A percentile compares a stretch with the other conserved stretches of the same genome.
Evolutionary conservation across 2,797 vertebrate genomes (phyloP).

Genomic region (Microchirus variegatus): DNA sequence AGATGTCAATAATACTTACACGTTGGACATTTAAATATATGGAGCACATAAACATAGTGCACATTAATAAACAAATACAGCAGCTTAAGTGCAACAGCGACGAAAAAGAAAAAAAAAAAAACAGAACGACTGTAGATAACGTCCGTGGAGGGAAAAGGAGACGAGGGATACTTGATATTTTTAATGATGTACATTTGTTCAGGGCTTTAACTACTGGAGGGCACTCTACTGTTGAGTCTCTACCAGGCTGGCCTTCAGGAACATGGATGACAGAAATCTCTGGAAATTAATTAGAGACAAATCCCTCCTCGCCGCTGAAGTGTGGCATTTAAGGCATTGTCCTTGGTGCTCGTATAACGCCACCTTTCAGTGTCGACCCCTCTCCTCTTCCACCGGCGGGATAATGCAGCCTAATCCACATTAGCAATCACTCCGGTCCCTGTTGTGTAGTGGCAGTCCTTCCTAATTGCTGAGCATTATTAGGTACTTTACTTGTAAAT

Average conservation of each 20-base stretch:
- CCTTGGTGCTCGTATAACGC: slow-evolving; percentile 76
- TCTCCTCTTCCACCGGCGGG: slow-evolving; percentile 62
- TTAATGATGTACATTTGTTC: slow-evolving; percentile 75
- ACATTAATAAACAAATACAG: slow-evolving; percentile 13
- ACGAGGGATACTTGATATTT: slow-evolving; percentile 74
- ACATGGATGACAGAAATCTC: slow-evolving; percentile 72
- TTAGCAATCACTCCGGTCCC: slow-evolving; percentile 77
- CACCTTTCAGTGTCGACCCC: slow-evolving; percentile 76
- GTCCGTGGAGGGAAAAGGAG: slow-evolving; percentile 39
- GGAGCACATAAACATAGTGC: not conserved
- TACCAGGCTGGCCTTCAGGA: slow-evolving; percentile 70
- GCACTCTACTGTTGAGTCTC: slow-evolving; percentile 63
- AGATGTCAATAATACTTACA: no score
- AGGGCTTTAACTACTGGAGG: slow-evolving; percentile 65
- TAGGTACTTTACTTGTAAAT: slow-evolving; percentile 86
- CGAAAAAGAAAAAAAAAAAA: slow-evolving; percentile 14
- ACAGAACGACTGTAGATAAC: slow-evolving; percentile 38
- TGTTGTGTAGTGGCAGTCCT: slow-evolving; percentile 76
- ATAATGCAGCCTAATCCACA: slow-evolving; percentile 83
- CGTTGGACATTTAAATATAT: no score
- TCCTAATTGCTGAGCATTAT: slow-evolving; percentile 86
- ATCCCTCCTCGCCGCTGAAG: slow-evolving; percentile 81
- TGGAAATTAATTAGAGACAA: slow-evolving; percentile 84
- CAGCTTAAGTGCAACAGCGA: slow-evolving; percentile 1
- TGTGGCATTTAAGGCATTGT: slow-evolving; percentile 84